Percentiles rank a stretch among this genome's conserved stretches.
These are phyloP conservation scores for Carollia perspicillata DNA, from an alignment of 2,113 vertebrate species.

Conservation along the genomic window DNA sequence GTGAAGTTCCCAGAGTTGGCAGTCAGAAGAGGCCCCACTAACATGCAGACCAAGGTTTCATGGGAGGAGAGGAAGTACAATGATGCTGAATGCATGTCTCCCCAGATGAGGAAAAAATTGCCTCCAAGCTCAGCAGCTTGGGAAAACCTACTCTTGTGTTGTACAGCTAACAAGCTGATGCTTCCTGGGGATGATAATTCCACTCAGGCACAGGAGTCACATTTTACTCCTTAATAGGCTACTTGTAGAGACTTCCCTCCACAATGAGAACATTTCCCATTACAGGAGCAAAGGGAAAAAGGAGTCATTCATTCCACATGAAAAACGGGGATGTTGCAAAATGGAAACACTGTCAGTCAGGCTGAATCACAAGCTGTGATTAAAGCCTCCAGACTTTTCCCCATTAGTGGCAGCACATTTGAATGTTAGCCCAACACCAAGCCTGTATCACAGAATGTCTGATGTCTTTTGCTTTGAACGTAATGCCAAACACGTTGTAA, in stretches of 20 bases:
- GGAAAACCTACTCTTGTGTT: not conserved
- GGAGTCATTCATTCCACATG: conserved; percentile 14
- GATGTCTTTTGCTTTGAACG: conserved; percentile 42
- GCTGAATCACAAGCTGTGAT: conserved; percentile 47
- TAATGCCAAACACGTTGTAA: conserved; percentile 46
- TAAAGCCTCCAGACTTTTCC: conserved; percentile 45
- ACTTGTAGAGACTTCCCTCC: conserved; percentile 28
- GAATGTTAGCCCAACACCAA: conserved; percentile 45
- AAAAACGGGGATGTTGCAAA: conserved; percentile 9
- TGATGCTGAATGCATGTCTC: not conserved
- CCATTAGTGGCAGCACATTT: conserved; percentile 30
- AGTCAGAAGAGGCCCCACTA: not conserved
- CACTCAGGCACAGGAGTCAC: not conserved
- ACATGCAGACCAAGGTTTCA: not conserved
- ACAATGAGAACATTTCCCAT: conserved; percentile 44
- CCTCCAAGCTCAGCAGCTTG: not conserved
- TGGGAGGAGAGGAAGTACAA: not conserved
- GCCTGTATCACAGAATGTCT: conserved; percentile 5
- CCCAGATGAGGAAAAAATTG: not conserved
- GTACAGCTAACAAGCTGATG: not conserved
- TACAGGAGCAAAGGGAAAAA: conserved; percentile 28
- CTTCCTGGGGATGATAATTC: not conserved
- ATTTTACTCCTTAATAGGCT: not conserved
- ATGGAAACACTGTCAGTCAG: conserved; percentile 20
- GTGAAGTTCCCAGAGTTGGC: not conserved